phyloP scores from a whole-genome alignment of 1,140 invertebrate genomes.

The Pissodes strobi region DNA sequence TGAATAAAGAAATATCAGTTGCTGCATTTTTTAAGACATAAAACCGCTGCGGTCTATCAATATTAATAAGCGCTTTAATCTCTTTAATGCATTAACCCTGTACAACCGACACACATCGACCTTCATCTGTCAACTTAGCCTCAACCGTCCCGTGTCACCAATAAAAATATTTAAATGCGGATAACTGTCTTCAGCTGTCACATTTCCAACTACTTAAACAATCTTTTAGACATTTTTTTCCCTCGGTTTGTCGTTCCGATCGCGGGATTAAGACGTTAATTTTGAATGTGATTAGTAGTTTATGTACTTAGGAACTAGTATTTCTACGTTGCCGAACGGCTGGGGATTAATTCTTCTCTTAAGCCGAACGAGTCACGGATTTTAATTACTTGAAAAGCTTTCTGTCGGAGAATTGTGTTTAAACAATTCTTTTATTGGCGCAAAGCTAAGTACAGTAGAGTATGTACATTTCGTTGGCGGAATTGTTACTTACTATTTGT shows the following conservation, averaged over 20 bases:
- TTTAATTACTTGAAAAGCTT: slow-evolving; percentile 3
- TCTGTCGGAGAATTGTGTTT: too few relatives aligned
- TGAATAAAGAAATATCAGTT: too few relatives aligned
- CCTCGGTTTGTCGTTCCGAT: neutral
- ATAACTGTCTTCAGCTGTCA: slow-evolving; percentile 22
- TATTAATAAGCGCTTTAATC: slow-evolving; percentile 17
- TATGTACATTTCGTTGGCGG: too few relatives aligned
- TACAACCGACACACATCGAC: neutral
- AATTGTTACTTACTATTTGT: too few relatives aligned
- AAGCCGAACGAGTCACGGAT: slow-evolving; percentile 5
- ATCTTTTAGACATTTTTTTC: slow-evolving; percentile 7
- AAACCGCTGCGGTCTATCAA: too few relatives aligned
- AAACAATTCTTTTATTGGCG: too few relatives aligned
- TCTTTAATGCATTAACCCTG: slow-evolving; percentile 11
- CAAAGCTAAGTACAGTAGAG: too few relatives aligned
- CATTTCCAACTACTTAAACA: slow-evolving; percentile 20
- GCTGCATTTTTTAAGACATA: too few relatives aligned
- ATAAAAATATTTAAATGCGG: slow-evolving; percentile 19
- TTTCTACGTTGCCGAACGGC: neutral
- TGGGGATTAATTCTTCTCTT: neutral
- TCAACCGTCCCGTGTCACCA: neutral
- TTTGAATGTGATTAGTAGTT: slow-evolving; percentile 16
- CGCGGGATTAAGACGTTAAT: slow-evolving; percentile 7
- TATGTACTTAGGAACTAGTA: neutral
- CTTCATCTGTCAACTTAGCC: slow-evolving; percentile 9